Evolutionary conservation across 2,797 vertebrate species (phyloP).

Genomic region (Falco peregrinus): DNA sequence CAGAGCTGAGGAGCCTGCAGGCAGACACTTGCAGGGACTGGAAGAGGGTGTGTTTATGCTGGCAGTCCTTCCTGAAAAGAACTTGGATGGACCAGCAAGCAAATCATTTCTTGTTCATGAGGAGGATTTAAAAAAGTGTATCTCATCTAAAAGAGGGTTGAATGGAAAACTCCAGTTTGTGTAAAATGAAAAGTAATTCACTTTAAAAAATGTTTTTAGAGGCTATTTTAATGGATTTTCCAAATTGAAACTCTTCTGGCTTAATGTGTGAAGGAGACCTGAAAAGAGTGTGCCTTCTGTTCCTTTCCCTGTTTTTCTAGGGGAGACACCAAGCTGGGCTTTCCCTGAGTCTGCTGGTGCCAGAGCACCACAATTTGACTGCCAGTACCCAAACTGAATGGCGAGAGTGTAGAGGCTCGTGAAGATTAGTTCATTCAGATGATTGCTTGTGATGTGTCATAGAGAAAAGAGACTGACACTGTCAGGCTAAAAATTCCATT

Average conservation of each 20-base stretch:
- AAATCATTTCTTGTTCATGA: background rate
- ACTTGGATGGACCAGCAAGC: background rate
- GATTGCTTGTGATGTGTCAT: background rate
- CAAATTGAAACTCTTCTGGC: background rate
- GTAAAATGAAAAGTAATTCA: background rate
- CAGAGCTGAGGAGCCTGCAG: background rate
- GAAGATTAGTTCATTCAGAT: background rate
- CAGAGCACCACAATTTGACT: background rate
- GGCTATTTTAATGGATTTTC: background rate
- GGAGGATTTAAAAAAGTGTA: background rate
- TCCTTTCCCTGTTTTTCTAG: background rate
- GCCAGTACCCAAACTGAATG: background rate
- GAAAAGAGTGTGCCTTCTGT: background rate
- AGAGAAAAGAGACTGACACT: background rate
- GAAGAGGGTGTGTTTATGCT: background rate
- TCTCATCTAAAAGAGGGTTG: background rate
- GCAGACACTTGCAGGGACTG: background rate
- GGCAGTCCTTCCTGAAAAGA: background rate
- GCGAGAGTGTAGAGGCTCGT: fast-evolving
- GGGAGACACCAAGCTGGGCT: background rate
- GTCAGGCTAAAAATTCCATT: background rate
- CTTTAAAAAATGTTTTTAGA: background rate
- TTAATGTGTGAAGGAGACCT: background rate
- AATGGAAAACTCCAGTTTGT: background rate
- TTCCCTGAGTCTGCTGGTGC: background rate